Conservation (phyloP, 1,140 invertebrate species). For the Camponotus pennsylvanicus region DNA sequence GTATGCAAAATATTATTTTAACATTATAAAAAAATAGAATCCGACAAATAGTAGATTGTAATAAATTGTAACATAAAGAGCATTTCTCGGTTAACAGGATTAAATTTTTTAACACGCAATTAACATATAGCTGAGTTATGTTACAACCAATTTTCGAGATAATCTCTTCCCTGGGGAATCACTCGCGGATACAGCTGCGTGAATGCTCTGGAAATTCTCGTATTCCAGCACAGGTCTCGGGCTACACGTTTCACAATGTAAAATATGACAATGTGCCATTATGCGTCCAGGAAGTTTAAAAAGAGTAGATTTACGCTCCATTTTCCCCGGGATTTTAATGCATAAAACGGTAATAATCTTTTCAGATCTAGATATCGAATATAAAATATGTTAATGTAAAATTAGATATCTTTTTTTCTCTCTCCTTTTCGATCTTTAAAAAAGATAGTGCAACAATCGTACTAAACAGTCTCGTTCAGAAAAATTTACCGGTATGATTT, state of each 20-base stretch:
- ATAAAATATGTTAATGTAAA: background rate
- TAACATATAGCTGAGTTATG: conserved; percentile 49
- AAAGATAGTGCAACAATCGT: background rate
- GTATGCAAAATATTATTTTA: background rate
- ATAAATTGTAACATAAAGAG: conserved; percentile 12
- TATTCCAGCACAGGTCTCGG: conserved; percentile 43
- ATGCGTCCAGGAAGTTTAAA: conserved; percentile 43
- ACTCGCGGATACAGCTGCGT: conserved; percentile 51
- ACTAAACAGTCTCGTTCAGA: background rate
- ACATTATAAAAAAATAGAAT: background rate
- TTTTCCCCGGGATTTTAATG: conserved; percentile 17
- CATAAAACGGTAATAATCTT: conserved; percentile 13
- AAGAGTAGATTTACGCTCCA: conserved; percentile 3
- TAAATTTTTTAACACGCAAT: conserved; percentile 54
- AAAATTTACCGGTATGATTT: background rate
- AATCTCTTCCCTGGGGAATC: conserved; percentile 53
- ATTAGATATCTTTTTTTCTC: background rate
- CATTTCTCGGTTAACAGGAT: conserved; percentile 19
- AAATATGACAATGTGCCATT: conserved; percentile 53
- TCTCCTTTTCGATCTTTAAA: background rate
- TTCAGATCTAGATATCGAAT: background rate
- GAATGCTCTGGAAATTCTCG: conserved; percentile 51
- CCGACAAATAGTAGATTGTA: background rate
- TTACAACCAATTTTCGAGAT: conserved; percentile 62
- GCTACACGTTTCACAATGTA: conserved; percentile 38